Conservation (phyloP, 2,888 invertebrate genomes). For the Hydroisotoma schaefferi region DNA sequence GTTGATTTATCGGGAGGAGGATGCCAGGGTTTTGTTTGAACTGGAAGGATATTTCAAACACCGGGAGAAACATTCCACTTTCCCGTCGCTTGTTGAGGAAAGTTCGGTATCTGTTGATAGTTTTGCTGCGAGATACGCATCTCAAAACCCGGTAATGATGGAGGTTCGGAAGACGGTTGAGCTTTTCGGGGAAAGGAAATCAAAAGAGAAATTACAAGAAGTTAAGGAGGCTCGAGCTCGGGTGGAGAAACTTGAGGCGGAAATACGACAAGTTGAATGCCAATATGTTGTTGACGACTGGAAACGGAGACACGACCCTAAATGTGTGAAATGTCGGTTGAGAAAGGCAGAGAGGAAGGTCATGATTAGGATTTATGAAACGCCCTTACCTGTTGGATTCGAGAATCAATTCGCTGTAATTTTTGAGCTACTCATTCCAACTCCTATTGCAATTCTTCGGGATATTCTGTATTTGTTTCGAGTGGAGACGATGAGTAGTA, state of each 20-base stretch:
- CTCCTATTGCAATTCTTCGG: conserved; percentile 9
- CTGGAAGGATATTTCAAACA: conserved; percentile 11
- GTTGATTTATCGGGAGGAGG: conserved; percentile 6
- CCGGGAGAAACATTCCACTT: background rate
- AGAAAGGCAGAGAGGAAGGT: conserved; percentile 1
- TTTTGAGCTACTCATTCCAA: conserved; percentile 17
- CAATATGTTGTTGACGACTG: conserved; percentile 13
- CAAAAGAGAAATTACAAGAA: conserved; percentile 1
- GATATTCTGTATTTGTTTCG: conserved; percentile 12
- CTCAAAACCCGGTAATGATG: background rate
- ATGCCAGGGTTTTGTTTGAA: background rate
- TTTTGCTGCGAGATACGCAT: conserved; percentile 3
- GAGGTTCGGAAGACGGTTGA: background rate
- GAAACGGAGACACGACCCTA: conserved; percentile 9
- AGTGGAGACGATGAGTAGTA: background rate
- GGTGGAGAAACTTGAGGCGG: conserved; percentile 1
- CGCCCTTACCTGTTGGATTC: conserved; percentile 5
- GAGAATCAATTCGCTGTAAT: conserved; percentile 3
- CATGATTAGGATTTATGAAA: conserved; percentile 7
- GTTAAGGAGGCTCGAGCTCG: conserved; percentile 2
- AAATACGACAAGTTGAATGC: conserved; percentile 9
- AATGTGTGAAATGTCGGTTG: conserved; percentile 5
- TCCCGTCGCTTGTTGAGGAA: conserved; percentile 16
- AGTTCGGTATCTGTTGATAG: background rate
- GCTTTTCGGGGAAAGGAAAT: background rate